Evolutionary conservation across 2,113 vertebrate genomes (phyloP).

Genomic region (Labeo rohita): DNA sequence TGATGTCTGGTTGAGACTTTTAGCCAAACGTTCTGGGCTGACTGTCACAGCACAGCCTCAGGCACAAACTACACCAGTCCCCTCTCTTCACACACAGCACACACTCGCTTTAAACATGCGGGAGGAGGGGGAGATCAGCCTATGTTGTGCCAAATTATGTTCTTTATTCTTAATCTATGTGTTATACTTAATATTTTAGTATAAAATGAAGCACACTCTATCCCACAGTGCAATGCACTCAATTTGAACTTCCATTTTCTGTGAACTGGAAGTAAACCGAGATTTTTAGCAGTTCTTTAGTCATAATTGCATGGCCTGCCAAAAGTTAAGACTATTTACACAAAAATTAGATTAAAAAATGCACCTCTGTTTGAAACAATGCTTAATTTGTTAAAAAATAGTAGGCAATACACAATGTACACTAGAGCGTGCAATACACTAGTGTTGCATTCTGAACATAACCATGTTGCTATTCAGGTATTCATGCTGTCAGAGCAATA

Average conservation of each 20-base stretch:
- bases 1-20: slow-evolving; percentile 43
- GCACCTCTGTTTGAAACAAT: not conserved
- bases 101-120: slow-evolving; percentile 24
- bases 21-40: slow-evolving; percentile 41
- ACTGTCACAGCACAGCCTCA: slow-evolving; percentile 43
- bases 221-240: not conserved
- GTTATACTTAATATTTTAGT: not conserved
- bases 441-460: not conserved
- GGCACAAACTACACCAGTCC: slow-evolving; percentile 42
- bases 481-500: not conserved
- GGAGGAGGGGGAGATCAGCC: slow-evolving; percentile 16
- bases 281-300: not conserved
- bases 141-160: not conserved
- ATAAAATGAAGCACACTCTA: not conserved
- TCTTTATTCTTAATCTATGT: not conserved
- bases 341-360: not conserved
- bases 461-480: not conserved
- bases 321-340: not conserved
- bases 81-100: slow-evolving; percentile 26
- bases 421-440: too few species aligned
- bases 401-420: not conserved
- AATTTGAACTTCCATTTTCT: not conserved
- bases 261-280: not conserved
- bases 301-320: not conserved
- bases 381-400: not conserved